Evolutionary conservation across 2,797 vertebrate species (phyloP), one percentile per base, ranked within the genome.

Genomic region (Oreochromis mossambicus): DNA sequence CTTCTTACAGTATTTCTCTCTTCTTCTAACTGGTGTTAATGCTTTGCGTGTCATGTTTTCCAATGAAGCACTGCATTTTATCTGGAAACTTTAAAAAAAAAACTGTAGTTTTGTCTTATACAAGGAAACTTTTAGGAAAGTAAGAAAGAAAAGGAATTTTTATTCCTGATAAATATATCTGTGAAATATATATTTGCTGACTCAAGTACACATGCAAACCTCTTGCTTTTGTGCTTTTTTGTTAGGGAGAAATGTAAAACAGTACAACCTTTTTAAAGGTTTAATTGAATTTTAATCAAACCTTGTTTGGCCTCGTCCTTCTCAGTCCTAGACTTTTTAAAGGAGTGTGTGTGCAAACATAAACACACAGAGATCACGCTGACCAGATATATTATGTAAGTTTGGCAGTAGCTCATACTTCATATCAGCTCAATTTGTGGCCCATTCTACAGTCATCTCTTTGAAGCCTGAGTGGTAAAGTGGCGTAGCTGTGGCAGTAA

Each of bases 211-310:
- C 86, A 21, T 85, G 58, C 81, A 83, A 61, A 46, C 79, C 81
- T 87, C 32, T 84, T 80, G 81, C 80, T 83, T 79, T 76, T 43
- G 21, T 36, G 54, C 56, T 32, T 52, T 38, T 80, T 86, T 32
- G 46, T 80, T 63, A n/a, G 32, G 1, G 0, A 43, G 21, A 50
- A 51, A 54, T 32, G 61, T 66, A 48, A 73, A 52, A 46, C 54
- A 48, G 46, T 38, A 17, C 83, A 34, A 46, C 9, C 48, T 83
- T 92, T 92, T 92, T 94, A 89, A 91, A 92, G 90, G 73, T 82
- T 88, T 48, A 26, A 87, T 89, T 91, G 12, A 46, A 86, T 94
- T 91, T 86, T 83, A 86, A 84, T 93, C 82, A 7, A 78, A 46
- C 15, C 61, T 79, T 13, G 8, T 29, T 29, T 21, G 19, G 50